Conservation (phyloP, 35 echinoderm and acorn worm genomes). For the Apostichopus parvimensis region DNA sequence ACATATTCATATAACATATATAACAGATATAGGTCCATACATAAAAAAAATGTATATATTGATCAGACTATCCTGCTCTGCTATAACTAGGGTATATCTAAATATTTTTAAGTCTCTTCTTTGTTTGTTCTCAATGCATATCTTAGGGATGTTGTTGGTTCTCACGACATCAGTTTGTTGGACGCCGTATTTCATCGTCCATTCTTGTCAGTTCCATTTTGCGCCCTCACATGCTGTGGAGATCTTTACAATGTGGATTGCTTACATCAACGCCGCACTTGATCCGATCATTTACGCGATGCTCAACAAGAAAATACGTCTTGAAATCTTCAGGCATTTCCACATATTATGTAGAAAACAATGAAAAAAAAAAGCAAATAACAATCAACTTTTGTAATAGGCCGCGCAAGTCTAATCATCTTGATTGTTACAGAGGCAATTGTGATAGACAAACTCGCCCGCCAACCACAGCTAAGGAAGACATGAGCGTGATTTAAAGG, state of each 20-base stretch:
- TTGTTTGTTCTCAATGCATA: background rate
- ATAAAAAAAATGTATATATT: too few species aligned
- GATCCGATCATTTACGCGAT: slow-evolving; percentile 54
- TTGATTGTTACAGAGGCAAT: background rate
- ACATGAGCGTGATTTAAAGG: too few species aligned
- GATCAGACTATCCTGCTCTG: too few species aligned
- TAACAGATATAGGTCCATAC: too few species aligned
- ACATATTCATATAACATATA: too few species aligned
- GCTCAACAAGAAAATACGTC: slow-evolving; percentile 6
- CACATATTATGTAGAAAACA: background rate
- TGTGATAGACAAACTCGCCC: background rate
- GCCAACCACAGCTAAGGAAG: too few species aligned
- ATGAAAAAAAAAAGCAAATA: background rate
- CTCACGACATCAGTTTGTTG: slow-evolving; percentile 60
- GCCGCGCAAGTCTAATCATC: too few species aligned
- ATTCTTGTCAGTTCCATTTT: slow-evolving; percentile 19
- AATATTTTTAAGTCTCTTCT: too few species aligned
- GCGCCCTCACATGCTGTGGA: slow-evolving; percentile 5
- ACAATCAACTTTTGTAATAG: background rate
- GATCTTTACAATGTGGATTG: slow-evolving; percentile 59
- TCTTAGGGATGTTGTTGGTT: slow-evolving; percentile 53
- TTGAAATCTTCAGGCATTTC: background rate
- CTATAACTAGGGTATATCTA: too few species aligned
- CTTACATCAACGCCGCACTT: slow-evolving; percentile 43
- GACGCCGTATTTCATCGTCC: slow-evolving; percentile 57